Conservation (phyloP, 2,888 invertebrate species). For the Sminthurides aquaticus region DNA sequence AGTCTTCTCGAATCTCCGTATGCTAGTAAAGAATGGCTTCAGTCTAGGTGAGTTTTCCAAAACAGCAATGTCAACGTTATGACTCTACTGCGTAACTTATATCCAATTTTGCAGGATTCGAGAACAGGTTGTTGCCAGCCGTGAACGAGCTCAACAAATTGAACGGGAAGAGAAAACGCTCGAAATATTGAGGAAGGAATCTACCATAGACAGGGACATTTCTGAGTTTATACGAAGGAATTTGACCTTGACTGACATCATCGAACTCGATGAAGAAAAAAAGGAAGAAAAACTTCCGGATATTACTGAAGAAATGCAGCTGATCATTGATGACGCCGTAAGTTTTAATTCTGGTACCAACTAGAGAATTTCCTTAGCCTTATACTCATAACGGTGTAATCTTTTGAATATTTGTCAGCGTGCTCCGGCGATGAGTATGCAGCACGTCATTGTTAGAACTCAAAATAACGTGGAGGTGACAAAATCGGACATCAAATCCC, state of each 20-base stretch:
- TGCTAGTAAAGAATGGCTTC: not conserved
- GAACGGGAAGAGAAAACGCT: constrained; percentile 22
- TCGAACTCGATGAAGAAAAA: constrained; percentile 50
- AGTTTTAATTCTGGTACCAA: constrained; percentile 18
- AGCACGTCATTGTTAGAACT: constrained; percentile 58
- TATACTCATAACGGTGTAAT: not conserved
- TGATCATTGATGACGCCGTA: constrained; percentile 45
- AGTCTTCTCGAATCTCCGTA: not conserved
- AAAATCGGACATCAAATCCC: constrained; percentile 71
- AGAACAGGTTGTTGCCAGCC: not conserved
- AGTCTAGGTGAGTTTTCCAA: not conserved
- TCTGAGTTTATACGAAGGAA: constrained; percentile 48
- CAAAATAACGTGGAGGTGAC: constrained; percentile 57
- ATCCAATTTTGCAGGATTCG: not conserved
- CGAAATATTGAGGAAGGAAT: constrained; percentile 29
- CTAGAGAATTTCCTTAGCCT: not conserved
- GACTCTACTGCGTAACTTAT: not conserved
- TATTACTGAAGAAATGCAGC: constrained; percentile 61
- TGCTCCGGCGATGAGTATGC: too few species aligned
- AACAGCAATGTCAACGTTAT: not conserved
- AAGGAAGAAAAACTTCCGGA: constrained; percentile 54
- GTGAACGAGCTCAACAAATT: constrained; percentile 21
- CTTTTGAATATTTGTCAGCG: not conserved
- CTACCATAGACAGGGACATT: constrained; percentile 44
- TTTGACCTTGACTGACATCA: constrained; percentile 48